These are phyloP conservation scores for Zapus hudsonius DNA, from an alignment of 2,113 vertebrate species.

Conservation along the genomic window DNA sequence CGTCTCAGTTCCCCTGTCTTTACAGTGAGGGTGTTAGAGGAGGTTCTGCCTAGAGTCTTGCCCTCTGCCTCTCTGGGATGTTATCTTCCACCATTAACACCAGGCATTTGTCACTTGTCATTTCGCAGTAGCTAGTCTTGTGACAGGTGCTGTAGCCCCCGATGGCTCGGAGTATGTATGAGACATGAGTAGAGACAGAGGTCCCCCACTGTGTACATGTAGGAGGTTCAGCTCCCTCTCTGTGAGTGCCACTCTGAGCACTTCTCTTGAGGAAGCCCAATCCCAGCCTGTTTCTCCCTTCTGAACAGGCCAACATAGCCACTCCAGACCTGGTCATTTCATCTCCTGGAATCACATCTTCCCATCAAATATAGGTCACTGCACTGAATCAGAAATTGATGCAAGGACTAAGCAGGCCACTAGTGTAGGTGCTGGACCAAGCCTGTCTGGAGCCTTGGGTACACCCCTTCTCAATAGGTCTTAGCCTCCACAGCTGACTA, in stretches of 20 bases:
- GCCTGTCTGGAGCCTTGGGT: not conserved
- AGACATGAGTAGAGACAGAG: not conserved
- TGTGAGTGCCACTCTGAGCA: no score
- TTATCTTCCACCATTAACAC: not conserved
- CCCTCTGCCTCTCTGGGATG: not conserved
- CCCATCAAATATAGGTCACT: not conserved
- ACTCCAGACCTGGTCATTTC: not conserved
- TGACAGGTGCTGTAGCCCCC: not conserved
- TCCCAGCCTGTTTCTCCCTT: not conserved
- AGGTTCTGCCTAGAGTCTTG: not conserved
- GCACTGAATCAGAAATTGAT: accelerated
- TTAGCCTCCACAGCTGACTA: not conserved
- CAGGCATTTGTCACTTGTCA: not conserved
- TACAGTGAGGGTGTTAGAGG: not conserved
- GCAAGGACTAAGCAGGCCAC: not conserved
- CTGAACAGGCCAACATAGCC: not conserved
- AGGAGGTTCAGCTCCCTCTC: no score
- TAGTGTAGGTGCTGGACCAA: accelerated
- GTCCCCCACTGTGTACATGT: no score
- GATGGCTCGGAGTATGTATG: not conserved
- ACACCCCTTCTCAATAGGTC: not conserved
- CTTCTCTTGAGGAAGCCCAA: no score
- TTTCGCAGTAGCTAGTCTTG: not conserved
- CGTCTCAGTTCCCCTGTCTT: not conserved
- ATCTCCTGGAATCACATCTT: not conserved